Percentiles rank a stretch among this genome's conserved stretches.
phyloP scores from a whole-genome alignment of 2,113 vertebrate genomes.

The Corynorhinus townsendii region DNA sequence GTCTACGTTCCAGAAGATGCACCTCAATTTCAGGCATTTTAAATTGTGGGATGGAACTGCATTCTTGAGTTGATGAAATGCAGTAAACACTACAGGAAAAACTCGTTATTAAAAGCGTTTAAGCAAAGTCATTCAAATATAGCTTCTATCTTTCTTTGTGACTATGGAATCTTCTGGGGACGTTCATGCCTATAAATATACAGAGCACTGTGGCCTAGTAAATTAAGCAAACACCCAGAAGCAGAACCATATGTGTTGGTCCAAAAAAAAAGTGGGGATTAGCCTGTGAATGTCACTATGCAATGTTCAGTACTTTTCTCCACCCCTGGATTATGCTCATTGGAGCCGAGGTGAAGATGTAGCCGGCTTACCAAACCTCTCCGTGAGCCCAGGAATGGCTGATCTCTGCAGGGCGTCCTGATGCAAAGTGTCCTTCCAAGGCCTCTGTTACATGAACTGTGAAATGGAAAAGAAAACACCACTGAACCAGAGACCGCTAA shows the following conservation, averaged over 20 bases:
- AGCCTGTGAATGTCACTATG: not conserved
- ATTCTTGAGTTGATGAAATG: not conserved
- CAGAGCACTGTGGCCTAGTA: not conserved
- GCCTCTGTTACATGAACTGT: not conserved
- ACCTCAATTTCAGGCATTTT: not conserved
- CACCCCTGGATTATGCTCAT: not conserved
- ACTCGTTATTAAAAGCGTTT: not conserved
- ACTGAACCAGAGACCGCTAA: not conserved
- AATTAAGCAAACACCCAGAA: not conserved
- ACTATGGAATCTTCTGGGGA: not conserved
- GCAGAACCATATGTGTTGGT: not conserved
- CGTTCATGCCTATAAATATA: not conserved
- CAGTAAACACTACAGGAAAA: not conserved
- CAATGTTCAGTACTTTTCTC: not conserved
- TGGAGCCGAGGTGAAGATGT: not conserved
- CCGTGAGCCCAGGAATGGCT: not conserved
- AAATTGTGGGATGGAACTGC: not conserved
- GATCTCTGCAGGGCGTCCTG: not conserved
- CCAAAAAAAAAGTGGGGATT: not conserved
- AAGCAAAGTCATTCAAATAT: not conserved
- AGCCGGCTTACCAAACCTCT: constrained; percentile 7
- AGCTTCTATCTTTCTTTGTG: not conserved
- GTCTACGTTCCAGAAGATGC: not conserved
- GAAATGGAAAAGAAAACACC: constrained; percentile 2
- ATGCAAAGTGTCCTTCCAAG: not conserved